Conservation (phyloP, 1,140 invertebrate species). For the Apis mellifera region DNA sequence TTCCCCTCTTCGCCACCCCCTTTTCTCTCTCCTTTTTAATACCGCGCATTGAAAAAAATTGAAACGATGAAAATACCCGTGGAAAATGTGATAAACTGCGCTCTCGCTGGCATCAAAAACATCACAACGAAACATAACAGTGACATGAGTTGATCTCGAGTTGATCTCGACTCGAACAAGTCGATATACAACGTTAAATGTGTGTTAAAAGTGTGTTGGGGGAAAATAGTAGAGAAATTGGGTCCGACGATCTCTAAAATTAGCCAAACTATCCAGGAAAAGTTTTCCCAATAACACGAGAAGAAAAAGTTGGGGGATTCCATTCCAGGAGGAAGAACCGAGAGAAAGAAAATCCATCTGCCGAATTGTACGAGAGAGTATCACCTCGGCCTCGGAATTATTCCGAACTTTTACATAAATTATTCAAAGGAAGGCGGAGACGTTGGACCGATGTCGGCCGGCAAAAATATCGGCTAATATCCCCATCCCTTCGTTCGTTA, state of each 20-base stretch:
- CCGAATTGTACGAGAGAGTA: neutral
- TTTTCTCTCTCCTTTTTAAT: neutral
- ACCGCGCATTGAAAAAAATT: neutral
- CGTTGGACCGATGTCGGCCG: neutral
- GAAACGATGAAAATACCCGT: neutral
- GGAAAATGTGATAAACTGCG: conserved; percentile 16
- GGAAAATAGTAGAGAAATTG: too few relatives aligned
- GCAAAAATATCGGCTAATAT: conserved; percentile 34
- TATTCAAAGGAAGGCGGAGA: conserved; percentile 8
- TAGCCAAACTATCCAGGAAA: neutral
- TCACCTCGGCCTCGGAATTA: neutral
- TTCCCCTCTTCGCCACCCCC: too few relatives aligned
- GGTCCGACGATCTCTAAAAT: neutral
- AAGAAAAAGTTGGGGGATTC: neutral
- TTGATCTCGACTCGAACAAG: too few relatives aligned
- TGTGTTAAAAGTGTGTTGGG: too few relatives aligned
- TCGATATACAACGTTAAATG: too few relatives aligned
- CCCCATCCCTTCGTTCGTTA: conserved; percentile 13
- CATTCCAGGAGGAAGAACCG: neutral
- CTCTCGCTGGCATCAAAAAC: neutral
- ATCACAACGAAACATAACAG: too few relatives aligned
- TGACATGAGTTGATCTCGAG: too few relatives aligned
- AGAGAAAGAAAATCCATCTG: conserved; percentile 23
- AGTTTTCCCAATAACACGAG: conserved; percentile 2
- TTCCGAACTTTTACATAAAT: conserved; percentile 35